Evolutionary conservation across 2,113 vertebrate species (phyloP).

Genomic region (Colinus virginianus): DNA sequence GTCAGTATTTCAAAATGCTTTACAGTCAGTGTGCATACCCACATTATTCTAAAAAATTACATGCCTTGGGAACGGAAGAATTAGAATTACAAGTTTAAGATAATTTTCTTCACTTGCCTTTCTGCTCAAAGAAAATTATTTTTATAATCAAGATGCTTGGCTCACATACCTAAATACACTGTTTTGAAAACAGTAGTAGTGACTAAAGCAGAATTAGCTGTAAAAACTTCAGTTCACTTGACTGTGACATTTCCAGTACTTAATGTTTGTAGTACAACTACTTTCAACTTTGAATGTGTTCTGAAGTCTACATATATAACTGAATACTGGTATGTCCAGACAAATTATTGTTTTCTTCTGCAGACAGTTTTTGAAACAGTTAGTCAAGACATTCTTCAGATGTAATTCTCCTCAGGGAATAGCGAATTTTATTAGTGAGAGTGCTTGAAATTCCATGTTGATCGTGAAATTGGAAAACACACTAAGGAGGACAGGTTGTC

Average conservation of each 20-base stretch:
- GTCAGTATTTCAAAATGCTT: neutral
- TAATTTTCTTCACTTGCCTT: neutral
- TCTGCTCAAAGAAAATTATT: neutral
- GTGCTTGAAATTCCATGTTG: neutral
- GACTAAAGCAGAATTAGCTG: neutral
- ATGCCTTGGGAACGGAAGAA: neutral
- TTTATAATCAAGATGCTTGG: neutral
- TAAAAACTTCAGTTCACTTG: neutral
- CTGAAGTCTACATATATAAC: neutral
- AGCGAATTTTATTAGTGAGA: conserved; percentile 4
- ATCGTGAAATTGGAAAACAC: neutral
- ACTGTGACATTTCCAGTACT: neutral
- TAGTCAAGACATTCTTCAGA: neutral
- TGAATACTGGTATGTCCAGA: neutral
- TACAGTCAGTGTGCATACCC: neutral
- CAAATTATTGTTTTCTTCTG: neutral
- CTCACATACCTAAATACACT: neutral
- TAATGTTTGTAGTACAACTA: neutral
- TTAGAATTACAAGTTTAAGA: neutral
- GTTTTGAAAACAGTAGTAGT: neutral
- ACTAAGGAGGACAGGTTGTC: neutral
- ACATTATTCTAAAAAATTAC: conserved; percentile 10
- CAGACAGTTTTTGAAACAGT: neutral
- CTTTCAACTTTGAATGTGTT: neutral
- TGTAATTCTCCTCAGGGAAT: neutral